Evolutionary conservation across 2,797 vertebrate species (phyloP).

Genomic region (Hippocampus kuda): DNA sequence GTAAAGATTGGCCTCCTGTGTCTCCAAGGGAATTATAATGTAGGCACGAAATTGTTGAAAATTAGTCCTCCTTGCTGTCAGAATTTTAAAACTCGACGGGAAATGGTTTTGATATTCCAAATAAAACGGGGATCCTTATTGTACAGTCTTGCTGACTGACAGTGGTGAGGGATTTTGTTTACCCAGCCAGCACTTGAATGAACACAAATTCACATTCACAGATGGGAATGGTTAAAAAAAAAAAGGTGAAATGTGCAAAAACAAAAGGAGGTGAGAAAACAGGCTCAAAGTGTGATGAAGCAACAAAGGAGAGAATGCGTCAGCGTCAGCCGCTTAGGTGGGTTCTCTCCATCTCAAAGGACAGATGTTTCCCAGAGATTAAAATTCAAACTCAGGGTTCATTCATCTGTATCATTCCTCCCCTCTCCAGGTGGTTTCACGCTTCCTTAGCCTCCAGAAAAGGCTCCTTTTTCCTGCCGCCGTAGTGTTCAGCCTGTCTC

Average conservation of each 20-base stretch:
- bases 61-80: not conserved
- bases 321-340: conserved; percentile 22
- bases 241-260: conserved; percentile 23
- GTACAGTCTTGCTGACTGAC: not conserved
- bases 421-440: conserved; percentile 55
- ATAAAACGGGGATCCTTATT: not conserved
- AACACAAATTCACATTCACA: conserved; percentile 34
- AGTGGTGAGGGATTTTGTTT: not conserved
- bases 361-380: conserved; percentile 56
- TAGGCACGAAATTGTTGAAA: not conserved
- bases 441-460: conserved; percentile 43
- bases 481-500: conserved; percentile 32
- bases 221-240: conserved; percentile 9
- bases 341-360: conserved; percentile 22
- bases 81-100: not conserved
- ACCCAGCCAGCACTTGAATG: conserved; percentile 5
- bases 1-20: not conserved
- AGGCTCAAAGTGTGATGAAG: conserved; percentile 30
- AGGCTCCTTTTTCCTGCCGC: conserved; percentile 24
- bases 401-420: conserved; percentile 44
- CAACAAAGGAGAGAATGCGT: conserved; percentile 37
- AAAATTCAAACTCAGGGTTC: conserved; percentile 52
- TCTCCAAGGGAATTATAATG: not conserved
- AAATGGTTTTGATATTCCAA: not conserved
- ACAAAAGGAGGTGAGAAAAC: conserved; percentile 29